A percentile compares a stretch with the other conserved stretches of the same genome.
Conservation (phyloP, 2,797 vertebrate species). For the Sebastes elongatus region DNA sequence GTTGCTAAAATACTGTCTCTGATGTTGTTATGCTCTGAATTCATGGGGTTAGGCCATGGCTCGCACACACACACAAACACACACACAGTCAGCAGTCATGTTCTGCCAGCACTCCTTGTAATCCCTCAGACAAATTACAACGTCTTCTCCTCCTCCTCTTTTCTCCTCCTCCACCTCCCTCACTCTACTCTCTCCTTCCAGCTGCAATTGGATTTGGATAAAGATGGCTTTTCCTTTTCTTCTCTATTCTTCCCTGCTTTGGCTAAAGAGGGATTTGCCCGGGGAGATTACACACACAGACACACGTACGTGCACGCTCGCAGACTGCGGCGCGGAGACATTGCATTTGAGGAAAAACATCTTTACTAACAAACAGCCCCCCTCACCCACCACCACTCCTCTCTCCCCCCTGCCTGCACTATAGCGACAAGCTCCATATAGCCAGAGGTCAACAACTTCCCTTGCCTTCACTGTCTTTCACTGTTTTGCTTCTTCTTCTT, state of each 20-base stretch:
- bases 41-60: conserved; percentile 55
- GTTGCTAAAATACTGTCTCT: conserved; percentile 53
- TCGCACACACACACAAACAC: conserved; percentile 10
- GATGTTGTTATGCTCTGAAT: conserved; percentile 64
- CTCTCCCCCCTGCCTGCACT: conserved; percentile 36
- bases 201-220: conserved; percentile 88
- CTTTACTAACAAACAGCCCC: conserved; percentile 73
- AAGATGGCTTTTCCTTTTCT: conserved; percentile 86
- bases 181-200: conserved; percentile 71
- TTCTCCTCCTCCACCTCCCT: conserved; percentile 70
- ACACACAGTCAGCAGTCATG: conserved; percentile 68
- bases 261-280: conserved; percentile 85
- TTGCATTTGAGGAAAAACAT: conserved; percentile 81
- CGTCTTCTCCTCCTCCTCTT: conserved; percentile 74
- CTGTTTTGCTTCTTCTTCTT: conserved; percentile 35
- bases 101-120: conserved; percentile 83
- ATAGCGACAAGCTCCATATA: conserved; percentile 52
- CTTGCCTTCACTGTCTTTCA: conserved; percentile 55
- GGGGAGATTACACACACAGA: conserved; percentile 79
- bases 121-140: conserved; percentile 87
- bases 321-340: conserved; percentile 55
- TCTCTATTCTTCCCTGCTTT: conserved; percentile 83
- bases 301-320: conserved; percentile 20
- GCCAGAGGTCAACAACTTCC: conserved; percentile 76
- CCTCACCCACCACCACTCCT: background rate